Evolutionary conservation across 2,888 invertebrate species (phyloP).

Genomic region (Baronia brevicornis): DNA sequence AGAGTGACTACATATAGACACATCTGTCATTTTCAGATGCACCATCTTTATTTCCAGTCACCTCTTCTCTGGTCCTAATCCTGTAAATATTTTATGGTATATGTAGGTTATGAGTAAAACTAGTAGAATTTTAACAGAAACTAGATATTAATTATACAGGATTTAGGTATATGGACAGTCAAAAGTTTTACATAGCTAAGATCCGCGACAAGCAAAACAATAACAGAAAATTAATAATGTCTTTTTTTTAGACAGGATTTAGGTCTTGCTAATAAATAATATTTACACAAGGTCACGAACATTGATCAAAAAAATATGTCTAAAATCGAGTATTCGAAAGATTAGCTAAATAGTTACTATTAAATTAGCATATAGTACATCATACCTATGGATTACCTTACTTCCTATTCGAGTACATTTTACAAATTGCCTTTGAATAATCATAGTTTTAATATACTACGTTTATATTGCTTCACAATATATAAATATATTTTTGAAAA

Average conservation of each 20-base stretch:
- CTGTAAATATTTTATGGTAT: slow-evolving; percentile 35
- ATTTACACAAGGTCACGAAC: slow-evolving; percentile 43
- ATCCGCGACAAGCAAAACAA: too few species aligned
- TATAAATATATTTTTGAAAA: slow-evolving; percentile 31
- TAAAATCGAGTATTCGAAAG: slow-evolving; percentile 15
- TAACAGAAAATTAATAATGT: too few species aligned
- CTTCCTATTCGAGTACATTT: slow-evolving; percentile 54
- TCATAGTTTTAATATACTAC: slow-evolving; percentile 62
- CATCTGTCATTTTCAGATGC: slow-evolving; percentile 63
- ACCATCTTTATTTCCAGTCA: slow-evolving; percentile 50
- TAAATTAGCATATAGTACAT: slow-evolving; percentile 23
- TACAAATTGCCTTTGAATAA: slow-evolving; percentile 61
- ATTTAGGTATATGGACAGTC: too few species aligned
- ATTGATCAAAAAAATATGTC: slow-evolving; percentile 35
- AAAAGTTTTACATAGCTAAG: too few species aligned
- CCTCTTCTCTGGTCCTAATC: slow-evolving; percentile 35
- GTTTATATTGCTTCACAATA: slow-evolving; percentile 34
- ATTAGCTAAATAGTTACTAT: slow-evolving; percentile 18
- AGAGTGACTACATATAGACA: slow-evolving; percentile 39
- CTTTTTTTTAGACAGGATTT: slow-evolving; percentile 4
- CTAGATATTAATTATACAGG: not conserved
- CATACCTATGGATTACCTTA: slow-evolving; percentile 57
- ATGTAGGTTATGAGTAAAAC: slow-evolving; percentile 2
- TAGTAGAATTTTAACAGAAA: not conserved
- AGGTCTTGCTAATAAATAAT: slow-evolving; percentile 6